Percentiles rank a stretch among this genome's conserved stretches.
phyloP scores from a whole-genome alignment of 2,113 vertebrate species.

The Triplophysa siluroides region DNA sequence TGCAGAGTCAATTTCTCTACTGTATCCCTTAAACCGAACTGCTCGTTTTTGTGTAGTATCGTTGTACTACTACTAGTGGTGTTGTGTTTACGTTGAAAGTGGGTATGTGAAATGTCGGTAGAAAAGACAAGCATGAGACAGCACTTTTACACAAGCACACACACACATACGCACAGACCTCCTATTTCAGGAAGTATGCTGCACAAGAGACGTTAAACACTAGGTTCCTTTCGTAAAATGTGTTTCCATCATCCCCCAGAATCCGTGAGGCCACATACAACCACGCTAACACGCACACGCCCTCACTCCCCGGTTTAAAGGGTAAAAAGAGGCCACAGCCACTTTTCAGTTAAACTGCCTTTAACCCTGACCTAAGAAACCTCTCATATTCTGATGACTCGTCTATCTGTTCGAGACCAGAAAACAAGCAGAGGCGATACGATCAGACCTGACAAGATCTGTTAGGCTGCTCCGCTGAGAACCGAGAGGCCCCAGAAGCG shows the following conservation, averaged over 20 bases:
- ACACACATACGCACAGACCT: conserved; percentile 48
- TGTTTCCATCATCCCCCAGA: conserved; percentile 67
- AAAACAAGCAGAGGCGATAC: conserved; percentile 59
- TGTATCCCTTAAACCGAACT: neutral
- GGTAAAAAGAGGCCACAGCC: conserved; percentile 22
- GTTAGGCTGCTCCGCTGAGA: conserved; percentile 50
- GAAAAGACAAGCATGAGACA: conserved; percentile 78
- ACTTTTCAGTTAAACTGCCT: conserved; percentile 65
- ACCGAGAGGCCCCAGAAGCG: conserved; percentile 60
- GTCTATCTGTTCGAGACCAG: conserved; percentile 49
- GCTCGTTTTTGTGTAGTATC: neutral
- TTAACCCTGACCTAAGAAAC: conserved; percentile 60
- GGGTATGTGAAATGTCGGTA: conserved; percentile 78
- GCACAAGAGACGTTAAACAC: conserved; percentile 72
- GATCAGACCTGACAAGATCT: conserved; percentile 58
- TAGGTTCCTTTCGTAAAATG: conserved; percentile 77
- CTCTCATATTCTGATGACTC: conserved; percentile 50
- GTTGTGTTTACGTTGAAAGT: conserved; percentile 69
- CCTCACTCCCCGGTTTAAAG: conserved; percentile 13
- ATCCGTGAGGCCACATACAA: conserved; percentile 13
- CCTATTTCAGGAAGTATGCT: conserved; percentile 81
- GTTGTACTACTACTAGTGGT: neutral
- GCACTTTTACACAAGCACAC: conserved; percentile 76
- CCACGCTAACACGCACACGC: neutral
- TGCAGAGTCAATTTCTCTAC: neutral